Evolutionary conservation across 2,797 vertebrate species (phyloP), one percentile per base, ranked within the genome.

Genomic region (Enteromius anoplus): DNA sequence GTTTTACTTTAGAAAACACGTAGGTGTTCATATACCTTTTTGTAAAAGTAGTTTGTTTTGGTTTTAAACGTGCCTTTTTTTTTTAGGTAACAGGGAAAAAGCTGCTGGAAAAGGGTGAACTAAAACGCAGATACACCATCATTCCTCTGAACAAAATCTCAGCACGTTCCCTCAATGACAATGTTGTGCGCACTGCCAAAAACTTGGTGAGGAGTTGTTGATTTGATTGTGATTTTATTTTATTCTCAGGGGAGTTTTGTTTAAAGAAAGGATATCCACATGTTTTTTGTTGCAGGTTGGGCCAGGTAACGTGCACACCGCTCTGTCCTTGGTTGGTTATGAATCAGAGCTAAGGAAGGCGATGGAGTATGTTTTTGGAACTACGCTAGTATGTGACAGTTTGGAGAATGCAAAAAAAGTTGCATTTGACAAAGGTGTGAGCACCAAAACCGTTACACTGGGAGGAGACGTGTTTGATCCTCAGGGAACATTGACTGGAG

Each of bases 121-220:
- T 99, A 72, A 97, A 95, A 82, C 93, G 93, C 21, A 93, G 97
- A 60, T 97, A 96, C 83, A 99, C 98, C 73, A 96, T 99, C 90
- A 98, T 99, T 88, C 98, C 98, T 62, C 93, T 99, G n/a, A 99
- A 96, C 92, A 99, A 97, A 92, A 99, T 99, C 91, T 95, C 96
- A 83, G 93, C 96, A 53, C 95, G 87, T 10, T 95, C 95, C 23
- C 87, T 97, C 78, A 92, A 89, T 83, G 90, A 92, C 86, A 89
- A 86, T 71, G 95, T 88, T 2, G 87, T 99, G 81, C 93, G 86
- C 2, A 42, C 94, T 0, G 97, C 97, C 79, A 96, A 97, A 91
- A 92, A 45, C 49, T 91, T 98, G 95, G 98, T 99, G 94, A 94
- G 94, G 88, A 11, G 40, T 14, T 47, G 37, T 37, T 49, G 55